Evolutionary conservation across 2,888 invertebrate species (phyloP), one percentile per base, ranked within the genome.

Genomic region (Perizoma flavofasciatum): DNA sequence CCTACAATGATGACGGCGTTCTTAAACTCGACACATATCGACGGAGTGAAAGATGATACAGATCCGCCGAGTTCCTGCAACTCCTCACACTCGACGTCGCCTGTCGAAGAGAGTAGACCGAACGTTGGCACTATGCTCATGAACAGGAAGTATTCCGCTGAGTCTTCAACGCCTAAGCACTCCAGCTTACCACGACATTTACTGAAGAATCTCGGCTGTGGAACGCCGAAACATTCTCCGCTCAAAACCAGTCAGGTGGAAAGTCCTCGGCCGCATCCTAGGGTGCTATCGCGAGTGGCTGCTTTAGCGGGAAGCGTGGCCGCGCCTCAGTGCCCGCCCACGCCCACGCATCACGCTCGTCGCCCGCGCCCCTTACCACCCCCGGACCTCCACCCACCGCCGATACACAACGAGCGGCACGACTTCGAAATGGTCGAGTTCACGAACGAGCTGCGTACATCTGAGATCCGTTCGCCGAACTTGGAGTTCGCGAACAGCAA

Each of bases 341-440:
- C 97, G 0, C 97, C 97, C 0, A 97, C 97, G 0, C 97, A 97
- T 83, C 97, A 96, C 77, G 96, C 96, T 0, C 92, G 96, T 45
- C 93, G 95, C 49, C 93, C 94, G 6, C 92, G 95, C 64, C 94
- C 94, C 10, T 86, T 94, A 67, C 94, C 93, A 0, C 92, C 91
- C 0, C 92, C 94, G 0, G 93, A 91, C 51, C 78, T 94, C 37
- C 93, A 93, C 61, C 93, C 93, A 0, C 91, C 92, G 2, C 92
- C 92, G 0, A 82, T 86, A 10, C 93, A 93, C 70, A 86, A 92
- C 70, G 76, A 37, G 85, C 81, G 83, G 7, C 88, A 90, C 58
- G 89, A 88, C 68, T 89, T 91, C 46, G 89, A 91, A 75, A 87
- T 92, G 85, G 84, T 90, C 0, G 92, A 92, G 67, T 92, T 91